Conservation (phyloP, 2,113 vertebrate species). For the Epinephelus lanceolatus region DNA sequence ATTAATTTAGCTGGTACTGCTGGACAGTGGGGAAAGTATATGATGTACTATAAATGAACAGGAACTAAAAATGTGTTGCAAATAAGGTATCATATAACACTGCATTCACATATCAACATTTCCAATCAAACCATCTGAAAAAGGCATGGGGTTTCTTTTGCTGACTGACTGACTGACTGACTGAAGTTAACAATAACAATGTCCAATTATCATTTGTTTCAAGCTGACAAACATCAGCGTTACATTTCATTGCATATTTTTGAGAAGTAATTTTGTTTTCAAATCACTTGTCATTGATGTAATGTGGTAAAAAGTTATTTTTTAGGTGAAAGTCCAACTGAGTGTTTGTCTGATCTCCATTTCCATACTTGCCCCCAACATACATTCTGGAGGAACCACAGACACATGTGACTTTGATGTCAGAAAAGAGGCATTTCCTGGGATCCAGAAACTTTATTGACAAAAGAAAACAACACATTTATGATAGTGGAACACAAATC, state of each 20-base stretch:
- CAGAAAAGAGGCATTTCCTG: background rate
- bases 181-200: background rate
- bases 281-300: background rate
- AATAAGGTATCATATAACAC: background rate
- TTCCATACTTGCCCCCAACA: background rate
- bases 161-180: slow-evolving; percentile 33
- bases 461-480: slow-evolving; percentile 18
- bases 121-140: background rate
- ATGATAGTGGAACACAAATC: background rate
- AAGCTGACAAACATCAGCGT: background rate
- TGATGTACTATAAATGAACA: background rate
- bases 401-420: background rate
- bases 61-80: background rate
- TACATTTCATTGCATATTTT: no score
- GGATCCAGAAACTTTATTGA: slow-evolving; percentile 70
- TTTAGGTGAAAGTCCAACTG: no score
- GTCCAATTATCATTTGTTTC: no score
- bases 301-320: background rate
- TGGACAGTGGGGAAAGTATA: background rate
- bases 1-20: background rate
- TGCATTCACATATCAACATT: background rate
- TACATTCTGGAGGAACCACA: no score
- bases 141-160: slow-evolving; percentile 64
- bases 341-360: background rate
- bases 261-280: background rate